phyloP scores from a whole-genome alignment of 2,113 vertebrate genomes.

The Scatophagus argus region DNA sequence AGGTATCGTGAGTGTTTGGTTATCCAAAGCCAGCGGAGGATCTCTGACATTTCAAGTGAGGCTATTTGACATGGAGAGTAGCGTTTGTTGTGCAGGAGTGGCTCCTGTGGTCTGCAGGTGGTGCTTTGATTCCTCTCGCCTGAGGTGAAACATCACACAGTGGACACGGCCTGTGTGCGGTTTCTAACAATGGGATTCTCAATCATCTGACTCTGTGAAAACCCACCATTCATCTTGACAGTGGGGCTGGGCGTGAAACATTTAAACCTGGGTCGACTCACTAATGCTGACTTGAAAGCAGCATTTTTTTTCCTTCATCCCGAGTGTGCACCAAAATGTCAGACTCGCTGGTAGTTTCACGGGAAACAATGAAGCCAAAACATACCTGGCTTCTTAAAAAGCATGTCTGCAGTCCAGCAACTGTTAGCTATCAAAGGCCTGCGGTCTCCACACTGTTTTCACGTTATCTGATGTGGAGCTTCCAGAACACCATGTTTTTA shows the following conservation, averaged over 20 bases:
- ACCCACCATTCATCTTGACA: slow-evolving; percentile 47
- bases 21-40: slow-evolving; percentile 4
- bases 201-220: slow-evolving; percentile 39
- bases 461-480: background rate
- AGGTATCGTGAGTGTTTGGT: background rate
- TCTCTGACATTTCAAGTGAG: slow-evolving; percentile 52
- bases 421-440: slow-evolving; percentile 11
- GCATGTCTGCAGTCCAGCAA: slow-evolving; percentile 4
- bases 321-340: slow-evolving; percentile 32
- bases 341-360: slow-evolving; percentile 10
- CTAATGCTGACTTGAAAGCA: slow-evolving; percentile 17
- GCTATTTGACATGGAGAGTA: slow-evolving; percentile 42
- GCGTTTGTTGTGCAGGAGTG: slow-evolving; percentile 44
- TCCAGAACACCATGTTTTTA: no score
- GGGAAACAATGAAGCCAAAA: slow-evolving; percentile 17
- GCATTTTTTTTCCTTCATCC: background rate
- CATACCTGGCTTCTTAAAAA: slow-evolving; percentile 1
- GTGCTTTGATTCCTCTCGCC: slow-evolving; percentile 69
- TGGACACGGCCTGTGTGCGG: slow-evolving; percentile 19
- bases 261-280: slow-evolving; percentile 7
- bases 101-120: slow-evolving; percentile 57
- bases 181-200: slow-evolving; percentile 49
- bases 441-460: background rate
- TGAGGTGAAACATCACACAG: slow-evolving; percentile 61
- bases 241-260: slow-evolving; percentile 15